Conservation (phyloP, 2,888 invertebrate genomes). For the Ptychoptera contaminata region DNA sequence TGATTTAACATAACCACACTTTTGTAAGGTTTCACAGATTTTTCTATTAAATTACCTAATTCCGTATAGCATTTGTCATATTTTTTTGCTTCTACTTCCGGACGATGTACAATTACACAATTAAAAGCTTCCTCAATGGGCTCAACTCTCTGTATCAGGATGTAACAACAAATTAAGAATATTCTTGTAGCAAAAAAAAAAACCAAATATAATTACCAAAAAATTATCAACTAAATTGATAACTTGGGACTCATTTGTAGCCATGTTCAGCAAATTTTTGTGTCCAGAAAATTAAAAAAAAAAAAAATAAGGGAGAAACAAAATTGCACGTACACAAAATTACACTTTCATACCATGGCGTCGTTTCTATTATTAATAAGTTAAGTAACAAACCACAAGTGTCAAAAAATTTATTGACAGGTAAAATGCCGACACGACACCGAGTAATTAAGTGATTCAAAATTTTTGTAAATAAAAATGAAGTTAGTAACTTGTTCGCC, state of each 20-base stretch:
- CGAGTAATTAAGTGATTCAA: too few species aligned
- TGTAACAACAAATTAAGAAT: not conserved
- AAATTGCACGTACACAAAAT: too few species aligned
- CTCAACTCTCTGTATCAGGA: slow-evolving; percentile 49
- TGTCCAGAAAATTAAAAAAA: too few species aligned
- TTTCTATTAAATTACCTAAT: slow-evolving; percentile 28
- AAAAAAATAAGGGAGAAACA: too few species aligned
- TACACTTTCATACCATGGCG: too few species aligned
- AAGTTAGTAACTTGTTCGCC: too few species aligned
- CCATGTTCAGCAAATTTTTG: not conserved
- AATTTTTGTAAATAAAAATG: too few species aligned
- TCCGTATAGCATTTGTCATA: slow-evolving; percentile 50
- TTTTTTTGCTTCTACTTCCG: slow-evolving; percentile 52
- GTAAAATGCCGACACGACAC: too few species aligned
- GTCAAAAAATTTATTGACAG: too few species aligned
- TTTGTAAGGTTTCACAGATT: not conserved
- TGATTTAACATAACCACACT: not conserved
- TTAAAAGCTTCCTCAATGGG: slow-evolving; percentile 80
- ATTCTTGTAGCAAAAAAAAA: not conserved
- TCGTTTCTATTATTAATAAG: too few species aligned
- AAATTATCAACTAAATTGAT: not conserved
- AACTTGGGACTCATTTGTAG: not conserved
- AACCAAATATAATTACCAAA: not conserved
- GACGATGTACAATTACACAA: slow-evolving; percentile 66
- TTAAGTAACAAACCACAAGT: too few species aligned